Evolutionary conservation across 2,888 invertebrate species (phyloP), one percentile per base, ranked within the genome.

Genomic region (Cylloceria caligata): DNA sequence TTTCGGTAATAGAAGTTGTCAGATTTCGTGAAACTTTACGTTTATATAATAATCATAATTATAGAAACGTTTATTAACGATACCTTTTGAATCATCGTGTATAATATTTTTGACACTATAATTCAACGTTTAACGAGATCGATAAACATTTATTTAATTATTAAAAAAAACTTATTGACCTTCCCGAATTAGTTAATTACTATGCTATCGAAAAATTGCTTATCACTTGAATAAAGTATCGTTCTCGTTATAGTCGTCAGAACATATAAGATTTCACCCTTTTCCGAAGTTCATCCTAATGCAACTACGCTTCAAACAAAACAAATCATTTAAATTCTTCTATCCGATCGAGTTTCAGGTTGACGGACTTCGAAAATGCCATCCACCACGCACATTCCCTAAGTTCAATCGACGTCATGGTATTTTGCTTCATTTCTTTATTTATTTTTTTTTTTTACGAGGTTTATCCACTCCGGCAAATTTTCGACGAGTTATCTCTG

Each of bases 281-380:
- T 49, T 19, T 9, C 21, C 9, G 0, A 19, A 5, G 19, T 34
- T 42, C 27, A 52, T 68, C n/a, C 60, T 19, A 73, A 67, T 73
- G 60, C 39, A 39, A 39, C 49, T 24, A 39, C 34, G 19, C 36
- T 27, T 39, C 60, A 39, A 67, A 27, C 19, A 65, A 79, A 67
- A 52, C 42, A 79, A 60, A 21, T 60, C 67, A 62, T 67, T 73
- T 42, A 34, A 30, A 72, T 34, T 60, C 52, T 79, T 67, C n/a
- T 68, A 52, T 62, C 62, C 68, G 60, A 79, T 73, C 79, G 52
- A 49, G 49, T 62, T 62, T 79, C 42, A 13, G 27, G 55, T 45
- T 67, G 45, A 45, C 4, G 3, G n/a, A 34, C 67, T 42, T 52
- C 39, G 52, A 49, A 68, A 62, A 73, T 60, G 19, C n/a, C 24